A percentile compares a stretch with the other conserved stretches of the same genome.
These are phyloP conservation scores for Dolomedes plantarius DNA, from an alignment of 2,888 invertebrate genomes.

Conservation along the genomic window DNA sequence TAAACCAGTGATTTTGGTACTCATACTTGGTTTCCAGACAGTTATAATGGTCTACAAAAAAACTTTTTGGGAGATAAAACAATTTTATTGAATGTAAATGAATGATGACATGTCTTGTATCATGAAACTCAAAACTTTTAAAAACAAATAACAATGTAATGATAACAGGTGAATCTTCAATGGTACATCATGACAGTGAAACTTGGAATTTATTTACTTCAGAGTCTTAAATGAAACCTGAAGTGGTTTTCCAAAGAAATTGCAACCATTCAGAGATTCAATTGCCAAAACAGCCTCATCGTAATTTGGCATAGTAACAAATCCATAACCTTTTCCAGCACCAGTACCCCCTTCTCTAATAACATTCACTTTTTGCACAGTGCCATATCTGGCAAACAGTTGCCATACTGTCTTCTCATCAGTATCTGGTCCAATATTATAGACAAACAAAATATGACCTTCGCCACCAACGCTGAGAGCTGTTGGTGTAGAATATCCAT, in stretches of 20 bases:
- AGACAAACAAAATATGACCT: conserved; percentile 77
- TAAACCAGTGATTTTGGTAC: too few species aligned
- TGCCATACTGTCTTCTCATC: conserved; percentile 77
- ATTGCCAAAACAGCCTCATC: conserved; percentile 77
- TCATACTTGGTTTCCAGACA: too few species aligned
- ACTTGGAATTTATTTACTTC: conserved; percentile 55
- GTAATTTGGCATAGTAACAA: conserved; percentile 78
- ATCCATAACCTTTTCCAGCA: conserved; percentile 77
- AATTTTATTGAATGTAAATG: too few species aligned
- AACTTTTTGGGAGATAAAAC: too few species aligned
- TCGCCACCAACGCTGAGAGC: conserved; percentile 46
- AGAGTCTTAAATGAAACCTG: conserved; percentile 76
- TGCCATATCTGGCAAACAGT: conserved; percentile 77
- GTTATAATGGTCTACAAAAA: too few species aligned
- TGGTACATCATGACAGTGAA: background rate
- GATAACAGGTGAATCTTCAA: background rate
- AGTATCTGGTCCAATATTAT: conserved; percentile 77
- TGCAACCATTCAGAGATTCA: conserved; percentile 76
- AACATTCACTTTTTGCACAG: conserved; percentile 77
- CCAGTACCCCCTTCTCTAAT: conserved; percentile 76
- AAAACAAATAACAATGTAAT: background rate
- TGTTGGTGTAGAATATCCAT: conserved; percentile 16
- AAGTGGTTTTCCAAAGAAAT: conserved; percentile 76
- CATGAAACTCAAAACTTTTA: background rate
- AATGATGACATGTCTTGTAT: too few species aligned